Evolutionary conservation across 2,797 vertebrate genomes (phyloP), one percentile per base, ranked within the genome.

Genomic region (Anguilla pacifica): DNA sequence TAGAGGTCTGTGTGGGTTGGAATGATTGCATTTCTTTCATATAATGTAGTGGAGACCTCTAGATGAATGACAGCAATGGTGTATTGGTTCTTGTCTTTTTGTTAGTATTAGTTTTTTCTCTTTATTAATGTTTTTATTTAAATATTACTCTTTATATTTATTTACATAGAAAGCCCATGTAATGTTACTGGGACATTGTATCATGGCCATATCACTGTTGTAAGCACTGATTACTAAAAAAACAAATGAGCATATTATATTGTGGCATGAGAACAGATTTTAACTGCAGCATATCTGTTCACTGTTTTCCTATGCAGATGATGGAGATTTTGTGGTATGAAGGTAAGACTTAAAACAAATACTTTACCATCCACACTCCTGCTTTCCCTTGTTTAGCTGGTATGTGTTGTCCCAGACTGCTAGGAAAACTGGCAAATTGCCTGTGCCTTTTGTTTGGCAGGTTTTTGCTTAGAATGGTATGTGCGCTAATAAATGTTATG

Each of bases 181-280:
- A 15, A 35, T 77, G 74, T 82, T 46, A n/a, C 43, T 51, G 19
- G 46, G 79, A 51, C 43, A 82, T 82, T 49, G 79, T 82, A 82
- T 77, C 19, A 22, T 82, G 43, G 43, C n/a, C 22, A 51, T 82
- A 49, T 82, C 19, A 49, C 79, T 51, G 46, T 49, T 82, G 79
- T 82, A 82, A 82, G 79, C 7, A 51, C 46, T 43, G 74, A 43
- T 43, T 77, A 77, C 10, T 43, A 43, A 39, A 25, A 39, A 49
- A 49, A 51, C n/a, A 9, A 6, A 57, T 84, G 17, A 28, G 28
- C 83, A 61, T 61, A 39, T 6, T 84, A 84, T 51, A 84, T 61
- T 84, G 28, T 84, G 53, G 35, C n/a, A 84, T 31, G 13, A 59
- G 53, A 59, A 57, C n/a, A 22, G 4, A 59, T 84, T 49, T 59